Base-by-base conservation (phyloP, 2,797 vertebrate genomes). In the Smutsia temminckii region DNA sequence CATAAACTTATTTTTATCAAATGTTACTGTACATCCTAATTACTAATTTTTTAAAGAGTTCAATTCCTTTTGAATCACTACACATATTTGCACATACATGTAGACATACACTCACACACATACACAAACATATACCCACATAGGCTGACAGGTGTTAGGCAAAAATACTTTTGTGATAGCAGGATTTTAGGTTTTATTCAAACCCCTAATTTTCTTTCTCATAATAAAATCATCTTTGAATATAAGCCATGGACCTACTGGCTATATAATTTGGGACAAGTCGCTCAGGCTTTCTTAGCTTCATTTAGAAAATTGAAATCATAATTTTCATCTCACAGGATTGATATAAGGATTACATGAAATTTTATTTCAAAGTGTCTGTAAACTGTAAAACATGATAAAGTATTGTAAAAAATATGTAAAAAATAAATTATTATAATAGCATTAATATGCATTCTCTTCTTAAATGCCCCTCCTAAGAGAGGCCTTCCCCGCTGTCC, bases 231-330 rank as follows among this genome's bases (percentile, higher is more conserved):
- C 64, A 51, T 18, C 27, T 77, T 77, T 55, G 4, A 64, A 78
- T 46, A n/a, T 32, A 94, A 46, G 9, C 74, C 64, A 77, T 21
- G 23, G 55, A 63, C 59, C 53, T 85, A 57, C 53, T 84, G n/a
- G 42, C 17, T 87, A 25, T 49, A 53, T 83, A 89, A 88, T 79
- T 75, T 29, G 42, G 25, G 42, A 32, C 20, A 46, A 96, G n/a
- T 40, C 46, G 75, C 17, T 29, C 66, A 84, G 92, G 34, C 23
- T 74, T 90, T 80, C 51, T 89, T 57, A 72, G 64, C 71, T 92
- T 97, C 89, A 80, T 89, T 95, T 81, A 94, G 89, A 92, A 96
- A 96, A 91, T 4, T 77, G n/a, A 85, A 81, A 88, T 85, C 79
- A 61, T 92, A 91, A 94, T 94, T 93, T 81, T 94, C 51, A 85